Base-by-base conservation (phyloP, 2,888 invertebrate species). In the Aproaerema taeniolella region DNA sequence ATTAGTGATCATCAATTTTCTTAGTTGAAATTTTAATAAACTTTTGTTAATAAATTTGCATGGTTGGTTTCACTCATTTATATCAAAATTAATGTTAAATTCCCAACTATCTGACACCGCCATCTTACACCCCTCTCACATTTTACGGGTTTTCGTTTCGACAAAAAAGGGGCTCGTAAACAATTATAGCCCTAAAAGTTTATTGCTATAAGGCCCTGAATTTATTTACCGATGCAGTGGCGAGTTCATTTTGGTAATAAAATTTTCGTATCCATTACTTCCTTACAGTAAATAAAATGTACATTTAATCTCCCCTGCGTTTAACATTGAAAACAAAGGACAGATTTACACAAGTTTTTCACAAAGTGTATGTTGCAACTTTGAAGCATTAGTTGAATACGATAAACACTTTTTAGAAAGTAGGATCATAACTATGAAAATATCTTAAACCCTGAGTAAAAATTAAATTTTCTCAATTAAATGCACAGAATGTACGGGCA, bases 401-500 rank as follows among this genome's bases (percentile, higher is more conserved):
- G n/a, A n/a, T n/a, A n/a, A n/a, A n/a, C n/a, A n/a, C n/a, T n/a
- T n/a, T n/a, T n/a, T n/a, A n/a, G n/a, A n/a, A n/a, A n/a, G n/a
- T n/a, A n/a, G n/a, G n/a, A n/a, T n/a, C n/a, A n/a, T n/a, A n/a
- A n/a, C n/a, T n/a, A n/a, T n/a, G n/a, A n/a, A n/a, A n/a, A n/a
- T 30, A 3, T 30, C 30, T 30, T 10, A 13, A 30, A 30, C 3
- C 12, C 31, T 16, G 24, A 32, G 11, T 20, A 67, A 72, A 76
- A 76, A 67, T 54, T 56, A 70, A 77, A 67, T 73, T 77, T 74
- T 65, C 68, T 63, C 73, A 72, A 77, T 80, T 74, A 75, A 71
- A 72, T 70, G 70, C 65, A 62, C 72, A 65, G 72, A 72, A 73
- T 61, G 61, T 67, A 67, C 61, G 55, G 67, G 61, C 52, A 52